Conservation (phyloP, 2,113 vertebrate genomes). For the Mesocricetus auratus region DNA sequence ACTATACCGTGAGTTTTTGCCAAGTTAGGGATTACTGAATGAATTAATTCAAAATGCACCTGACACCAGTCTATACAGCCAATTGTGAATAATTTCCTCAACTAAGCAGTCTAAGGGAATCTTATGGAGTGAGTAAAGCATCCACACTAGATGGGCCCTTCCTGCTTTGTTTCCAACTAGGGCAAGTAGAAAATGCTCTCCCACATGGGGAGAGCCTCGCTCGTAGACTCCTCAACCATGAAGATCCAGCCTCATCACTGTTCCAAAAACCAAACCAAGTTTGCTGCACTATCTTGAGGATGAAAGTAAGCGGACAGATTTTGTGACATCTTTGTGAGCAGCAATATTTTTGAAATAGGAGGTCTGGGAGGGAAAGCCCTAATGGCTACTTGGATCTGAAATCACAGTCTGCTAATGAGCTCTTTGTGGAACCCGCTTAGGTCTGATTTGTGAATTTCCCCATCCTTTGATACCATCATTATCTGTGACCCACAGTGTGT, state of each 20-base stretch:
- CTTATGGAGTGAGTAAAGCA: conserved; percentile 46
- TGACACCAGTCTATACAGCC: conserved; percentile 44
- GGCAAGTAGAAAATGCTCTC: not conserved
- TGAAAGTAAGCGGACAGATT: conserved; percentile 67
- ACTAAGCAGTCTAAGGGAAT: conserved; percentile 51
- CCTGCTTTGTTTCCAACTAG: conserved; percentile 45
- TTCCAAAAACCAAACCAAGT: conserved; percentile 55
- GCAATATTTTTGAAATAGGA: conserved; percentile 55
- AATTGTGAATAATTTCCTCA: conserved; percentile 69
- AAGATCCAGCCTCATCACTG: not conserved
- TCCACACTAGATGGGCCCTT: conserved; percentile 53
- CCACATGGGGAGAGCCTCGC: not conserved
- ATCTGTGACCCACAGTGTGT: not conserved
- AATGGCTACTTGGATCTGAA: not conserved
- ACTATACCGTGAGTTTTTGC: conserved; percentile 35
- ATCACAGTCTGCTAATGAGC: conserved; percentile 50
- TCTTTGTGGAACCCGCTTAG: not conserved
- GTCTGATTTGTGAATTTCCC: not conserved
- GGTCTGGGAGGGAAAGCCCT: conserved; percentile 58
- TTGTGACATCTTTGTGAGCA: conserved; percentile 20
- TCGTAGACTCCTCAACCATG: not conserved
- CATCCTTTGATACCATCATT: conserved; percentile 19
- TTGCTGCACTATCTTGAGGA: conserved; percentile 54
- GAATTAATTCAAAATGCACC: conserved; percentile 39
- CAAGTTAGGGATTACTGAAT: conserved; percentile 60